phyloP scores from a whole-genome alignment of 2,797 vertebrate species.

The Etheostoma perlongum region DNA sequence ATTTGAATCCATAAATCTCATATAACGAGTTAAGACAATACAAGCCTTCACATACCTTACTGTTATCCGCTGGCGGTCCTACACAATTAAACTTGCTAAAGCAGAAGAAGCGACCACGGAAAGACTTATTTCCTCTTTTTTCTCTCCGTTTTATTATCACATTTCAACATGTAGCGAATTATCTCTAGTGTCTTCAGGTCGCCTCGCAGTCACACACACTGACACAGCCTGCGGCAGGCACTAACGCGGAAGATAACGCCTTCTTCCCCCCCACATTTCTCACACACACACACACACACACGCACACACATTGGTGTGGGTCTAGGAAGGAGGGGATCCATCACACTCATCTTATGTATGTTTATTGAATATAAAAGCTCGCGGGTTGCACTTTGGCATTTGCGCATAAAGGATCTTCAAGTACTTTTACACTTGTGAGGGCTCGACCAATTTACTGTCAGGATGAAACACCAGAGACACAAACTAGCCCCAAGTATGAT shows the following conservation, averaged over 20 bases:
- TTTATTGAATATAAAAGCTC: rapidly evolving
- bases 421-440: not conserved
- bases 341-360: not conserved
- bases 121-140: conserved; percentile 73
- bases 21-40: rapidly evolving
- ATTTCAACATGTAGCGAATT: conserved; percentile 56
- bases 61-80: conserved; percentile 31
- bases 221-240: conserved; percentile 16
- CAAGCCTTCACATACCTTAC: conserved; percentile 62
- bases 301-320: not conserved
- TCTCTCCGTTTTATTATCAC: conserved; percentile 27
- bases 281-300: conserved; percentile 1
- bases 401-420: not conserved
- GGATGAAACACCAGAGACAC: too few relatives aligned
- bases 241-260: conserved; percentile 69
- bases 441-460: not conserved
- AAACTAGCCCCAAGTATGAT: too few relatives aligned
- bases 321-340: conserved; percentile 31
- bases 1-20: not conserved
- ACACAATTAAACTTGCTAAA: conserved; percentile 10
- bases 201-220: conserved; percentile 12
- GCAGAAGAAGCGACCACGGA: conserved; percentile 28
- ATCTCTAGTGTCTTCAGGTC: conserved; percentile 27
- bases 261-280: too few relatives aligned
- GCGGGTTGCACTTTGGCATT: not conserved